These are phyloP conservation scores for Tillus elongatus DNA, from an alignment of 2,888 invertebrate genomes.

Conservation along the genomic window DNA sequence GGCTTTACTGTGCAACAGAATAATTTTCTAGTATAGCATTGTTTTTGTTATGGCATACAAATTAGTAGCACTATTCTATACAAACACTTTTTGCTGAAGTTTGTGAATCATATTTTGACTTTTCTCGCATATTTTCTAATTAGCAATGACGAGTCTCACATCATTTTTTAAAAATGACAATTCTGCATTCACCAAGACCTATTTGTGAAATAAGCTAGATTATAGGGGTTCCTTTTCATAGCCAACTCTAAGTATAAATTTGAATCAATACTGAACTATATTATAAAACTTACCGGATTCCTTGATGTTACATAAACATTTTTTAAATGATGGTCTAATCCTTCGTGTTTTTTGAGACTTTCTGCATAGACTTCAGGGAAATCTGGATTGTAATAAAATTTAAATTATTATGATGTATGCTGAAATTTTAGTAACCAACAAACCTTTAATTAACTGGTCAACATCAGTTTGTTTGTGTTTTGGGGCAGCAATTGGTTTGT, in stretches of 20 bases:
- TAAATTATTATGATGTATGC: slow-evolving; percentile 5
- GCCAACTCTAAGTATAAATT: no score
- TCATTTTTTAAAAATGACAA: background rate
- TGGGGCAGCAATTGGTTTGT: slow-evolving; percentile 58
- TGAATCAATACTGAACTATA: slow-evolving; percentile 14
- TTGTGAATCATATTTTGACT: no score
- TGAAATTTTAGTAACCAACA: background rate
- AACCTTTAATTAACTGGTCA: slow-evolving; percentile 52
- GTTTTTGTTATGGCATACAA: no score
- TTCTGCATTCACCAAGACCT: background rate
- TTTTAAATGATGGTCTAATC: slow-evolving; percentile 56
- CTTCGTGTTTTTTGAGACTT: slow-evolving; percentile 52
- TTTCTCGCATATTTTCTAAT: no score
- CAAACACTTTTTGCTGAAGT: no score
- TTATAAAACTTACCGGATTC: slow-evolving; percentile 22
- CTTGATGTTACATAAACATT: slow-evolving; percentile 64
- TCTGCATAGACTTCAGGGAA: slow-evolving; percentile 55
- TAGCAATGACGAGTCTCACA: no score
- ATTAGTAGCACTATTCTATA: no score
- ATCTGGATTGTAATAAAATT: slow-evolving; percentile 35
- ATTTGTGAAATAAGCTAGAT: background rate
- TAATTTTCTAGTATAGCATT: no score
- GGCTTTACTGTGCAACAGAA: no score
- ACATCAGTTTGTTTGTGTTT: slow-evolving; percentile 54
- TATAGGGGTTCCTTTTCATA: slow-evolving; percentile 6